Base-by-base conservation (phyloP, 37 sponge, comb jelly and placozoan genomes). In the Chondrosia reniformis region DNA sequence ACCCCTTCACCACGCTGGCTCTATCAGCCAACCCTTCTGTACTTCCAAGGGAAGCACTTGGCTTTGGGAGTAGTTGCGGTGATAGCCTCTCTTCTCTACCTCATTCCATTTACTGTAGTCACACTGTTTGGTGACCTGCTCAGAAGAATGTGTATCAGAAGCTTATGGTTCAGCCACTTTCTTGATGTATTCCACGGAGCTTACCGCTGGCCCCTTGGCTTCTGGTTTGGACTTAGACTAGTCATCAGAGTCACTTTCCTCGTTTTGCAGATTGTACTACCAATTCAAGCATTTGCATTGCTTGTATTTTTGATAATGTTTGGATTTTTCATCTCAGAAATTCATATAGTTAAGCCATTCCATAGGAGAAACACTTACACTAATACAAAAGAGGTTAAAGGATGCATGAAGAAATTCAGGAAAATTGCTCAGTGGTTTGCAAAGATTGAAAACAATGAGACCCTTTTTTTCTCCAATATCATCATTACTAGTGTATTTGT, bases 21-120 rank as follows among this genome's bases (percentile, higher is more conserved):
- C 24, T 31, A 56, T 57, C 55, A 77, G 17, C 55, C 55, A 31
- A 32, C 19, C 25, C 4, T 77, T 2, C 24, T 59, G 10, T 79
- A 79, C 45, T 79, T 79, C 21, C 45, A 28, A 32, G 67, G 38
- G 25, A 66, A 79, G 28, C 80, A 79, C 67, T 42, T 46, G 10
- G 54, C 45, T 1, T 21, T 79, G 1, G 44, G 63, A 17, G 22
- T 79, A 63, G 30, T 66, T 15, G 25, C 65, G 22, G 0, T 46
- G 0, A 17, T 79, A 7, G 25, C 31, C 9, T 22, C 33, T 0
- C 21, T 79, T 6, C 5, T 66, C 15, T 42, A 61, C 37, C 34
- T 62, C 10, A 19, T 79, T 33, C 80, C 80, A 5, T 45, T 61
- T 36, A 79, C 67, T 12, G 21, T 38, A 28, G 52, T 79, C 19